A percentile compares a stretch with the other conserved stretches of the same genome.
Conservation (phyloP, 2,113 vertebrate species). For the Albula glossodonta region DNA sequence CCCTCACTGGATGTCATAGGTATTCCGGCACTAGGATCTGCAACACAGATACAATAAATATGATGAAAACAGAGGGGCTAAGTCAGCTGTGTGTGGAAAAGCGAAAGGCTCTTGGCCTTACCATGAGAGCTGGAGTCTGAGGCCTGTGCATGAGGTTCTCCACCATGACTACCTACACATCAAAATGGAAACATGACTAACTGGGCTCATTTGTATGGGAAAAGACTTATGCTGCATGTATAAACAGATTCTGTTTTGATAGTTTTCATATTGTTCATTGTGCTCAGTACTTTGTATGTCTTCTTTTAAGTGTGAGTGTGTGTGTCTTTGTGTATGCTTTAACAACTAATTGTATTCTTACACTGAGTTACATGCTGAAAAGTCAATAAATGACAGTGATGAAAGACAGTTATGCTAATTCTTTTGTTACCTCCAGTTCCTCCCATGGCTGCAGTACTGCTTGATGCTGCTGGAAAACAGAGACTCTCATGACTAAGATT, state of each 20-base stretch:
- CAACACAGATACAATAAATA: constrained; percentile 15
- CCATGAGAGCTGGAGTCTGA: constrained; percentile 39
- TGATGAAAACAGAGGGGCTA: background rate
- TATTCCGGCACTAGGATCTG: constrained; percentile 26
- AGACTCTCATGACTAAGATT: constrained; percentile 8
- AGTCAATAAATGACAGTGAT: background rate
- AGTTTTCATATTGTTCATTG: background rate
- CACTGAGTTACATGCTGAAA: background rate
- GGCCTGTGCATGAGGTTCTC: constrained; percentile 17
- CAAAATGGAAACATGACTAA: background rate
- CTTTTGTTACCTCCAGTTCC: constrained; percentile 38
- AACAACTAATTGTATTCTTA: background rate
- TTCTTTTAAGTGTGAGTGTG: constrained; percentile 8
- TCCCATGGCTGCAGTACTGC: constrained; percentile 31
- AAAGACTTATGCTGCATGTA: background rate
- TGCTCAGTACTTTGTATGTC: background rate
- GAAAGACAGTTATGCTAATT: background rate
- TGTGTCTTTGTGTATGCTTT: background rate
- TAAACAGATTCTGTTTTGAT: background rate
- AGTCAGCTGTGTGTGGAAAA: background rate
- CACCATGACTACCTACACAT: constrained; percentile 25
- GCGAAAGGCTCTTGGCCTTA: constrained; percentile 13
- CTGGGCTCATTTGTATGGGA: background rate
- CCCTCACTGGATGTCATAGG: constrained; percentile 27
- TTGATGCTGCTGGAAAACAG: constrained; percentile 32